Conservation (phyloP, 1,140 invertebrate genomes). For the Pseudomyrmex concolor region DNA sequence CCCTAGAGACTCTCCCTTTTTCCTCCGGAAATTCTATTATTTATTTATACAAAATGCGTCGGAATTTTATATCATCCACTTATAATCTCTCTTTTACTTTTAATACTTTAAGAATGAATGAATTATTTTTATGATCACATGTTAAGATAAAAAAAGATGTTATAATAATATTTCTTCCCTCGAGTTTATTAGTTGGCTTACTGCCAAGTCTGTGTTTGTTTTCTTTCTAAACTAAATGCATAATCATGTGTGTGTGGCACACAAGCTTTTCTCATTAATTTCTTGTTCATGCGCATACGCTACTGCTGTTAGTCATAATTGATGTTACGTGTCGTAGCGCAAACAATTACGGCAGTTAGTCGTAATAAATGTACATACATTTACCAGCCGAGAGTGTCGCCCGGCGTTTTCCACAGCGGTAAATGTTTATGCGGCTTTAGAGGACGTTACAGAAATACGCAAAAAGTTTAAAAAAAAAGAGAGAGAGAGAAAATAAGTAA, state of each 20-base stretch:
- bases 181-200: background rate
- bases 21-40: background rate
- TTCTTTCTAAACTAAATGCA: background rate
- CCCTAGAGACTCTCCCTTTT: constrained; percentile 43
- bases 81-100: background rate
- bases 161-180: background rate
- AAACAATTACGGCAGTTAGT: constrained; percentile 30
- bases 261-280: constrained; percentile 45
- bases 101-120: background rate
- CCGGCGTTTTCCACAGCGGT: background rate
- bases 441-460: background rate
- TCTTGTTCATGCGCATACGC: constrained; percentile 30
- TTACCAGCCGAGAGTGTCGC: constrained; percentile 22
- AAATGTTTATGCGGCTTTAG: background rate
- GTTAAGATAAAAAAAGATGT: background rate
- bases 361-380: constrained; percentile 53
- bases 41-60: constrained; percentile 30
- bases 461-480: no score
- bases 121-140: background rate
- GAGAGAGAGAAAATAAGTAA: no score
- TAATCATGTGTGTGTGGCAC: constrained; percentile 6
- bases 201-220: background rate
- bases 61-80: background rate
- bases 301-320: constrained; percentile 42
- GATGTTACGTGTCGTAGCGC: constrained; percentile 34